Conservation (phyloP, 2,797 vertebrate genomes). For the Ibycter americanus region DNA sequence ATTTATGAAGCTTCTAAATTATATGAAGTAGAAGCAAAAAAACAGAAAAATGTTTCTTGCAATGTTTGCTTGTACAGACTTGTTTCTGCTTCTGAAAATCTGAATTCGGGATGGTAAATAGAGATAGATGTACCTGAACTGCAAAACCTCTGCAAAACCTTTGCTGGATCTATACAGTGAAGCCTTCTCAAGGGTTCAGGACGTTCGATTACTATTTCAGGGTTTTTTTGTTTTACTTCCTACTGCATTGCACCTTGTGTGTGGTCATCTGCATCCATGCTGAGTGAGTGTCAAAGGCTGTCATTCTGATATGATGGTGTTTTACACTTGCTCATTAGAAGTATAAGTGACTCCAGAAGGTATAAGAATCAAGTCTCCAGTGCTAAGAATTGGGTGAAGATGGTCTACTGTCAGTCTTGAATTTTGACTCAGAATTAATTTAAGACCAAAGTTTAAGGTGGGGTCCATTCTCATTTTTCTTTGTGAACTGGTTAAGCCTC, state of each 20-base stretch:
- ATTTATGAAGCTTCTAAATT: not conserved
- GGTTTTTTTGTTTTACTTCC: not conserved
- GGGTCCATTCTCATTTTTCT: not conserved
- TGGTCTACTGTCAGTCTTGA: not conserved
- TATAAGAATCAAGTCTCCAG: not conserved
- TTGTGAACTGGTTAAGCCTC: not conserved
- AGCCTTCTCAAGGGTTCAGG: not conserved
- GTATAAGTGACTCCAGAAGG: slow-evolving; percentile 31
- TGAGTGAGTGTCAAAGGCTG: slow-evolving; percentile 40
- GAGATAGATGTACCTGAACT: not conserved
- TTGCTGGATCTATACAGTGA: not conserved
- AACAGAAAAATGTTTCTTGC: slow-evolving; percentile 14
- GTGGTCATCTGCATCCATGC: slow-evolving; percentile 6
- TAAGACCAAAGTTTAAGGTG: not conserved
- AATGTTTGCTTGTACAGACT: not conserved
- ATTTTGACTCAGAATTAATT: not conserved
- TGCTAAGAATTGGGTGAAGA: not conserved
- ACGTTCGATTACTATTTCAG: slow-evolving; percentile 6
- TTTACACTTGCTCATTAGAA: not conserved
- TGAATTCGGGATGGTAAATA: not conserved
- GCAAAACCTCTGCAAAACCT: not conserved
- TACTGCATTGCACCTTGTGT: not conserved
- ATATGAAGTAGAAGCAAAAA: not conserved
- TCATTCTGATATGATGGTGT: slow-evolving; percentile 5
- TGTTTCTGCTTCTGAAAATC: not conserved